Percentiles rank a stretch among this genome's conserved stretches.
phyloP scores from a whole-genome alignment of 1,140 invertebrate species.

The Tenebrio molitor region DNA sequence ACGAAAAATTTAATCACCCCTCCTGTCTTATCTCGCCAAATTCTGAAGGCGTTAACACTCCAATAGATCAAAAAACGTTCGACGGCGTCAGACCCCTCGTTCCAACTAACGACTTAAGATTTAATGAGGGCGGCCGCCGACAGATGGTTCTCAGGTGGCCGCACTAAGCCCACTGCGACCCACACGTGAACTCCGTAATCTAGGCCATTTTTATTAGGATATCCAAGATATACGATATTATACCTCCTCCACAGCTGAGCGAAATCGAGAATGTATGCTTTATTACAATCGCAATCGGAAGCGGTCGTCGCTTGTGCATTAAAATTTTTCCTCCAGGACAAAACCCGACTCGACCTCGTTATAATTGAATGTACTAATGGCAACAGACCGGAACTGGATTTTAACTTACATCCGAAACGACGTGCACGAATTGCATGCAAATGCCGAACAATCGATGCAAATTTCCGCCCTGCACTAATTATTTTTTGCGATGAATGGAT shows the following conservation, averaged over 20 bases:
- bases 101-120: conserved; percentile 27
- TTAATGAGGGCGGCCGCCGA: conserved; percentile 28
- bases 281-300: no score
- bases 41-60: no score
- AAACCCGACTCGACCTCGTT: no score
- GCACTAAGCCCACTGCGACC: conserved; percentile 20
- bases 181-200: conserved; percentile 16
- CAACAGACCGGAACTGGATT: no score
- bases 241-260: not conserved
- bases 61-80: not conserved
- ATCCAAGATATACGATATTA: conserved; percentile 31
- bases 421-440: not conserved
- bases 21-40: no score
- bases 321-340: no score
- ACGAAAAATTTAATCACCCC: not conserved
- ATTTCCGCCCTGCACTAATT: conserved; percentile 16
- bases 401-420: not conserved
- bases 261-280: conserved; percentile 8
- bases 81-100: conserved; percentile 4
- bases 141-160: conserved; percentile 34
- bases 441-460: conserved; percentile 17
- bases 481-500: conserved; percentile 28
- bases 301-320: no score
- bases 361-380: no score
- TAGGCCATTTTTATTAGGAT: conserved; percentile 35